phyloP scores from a whole-genome alignment of 2,888 invertebrate species.

The Eueremaeus valkanovi region DNA sequence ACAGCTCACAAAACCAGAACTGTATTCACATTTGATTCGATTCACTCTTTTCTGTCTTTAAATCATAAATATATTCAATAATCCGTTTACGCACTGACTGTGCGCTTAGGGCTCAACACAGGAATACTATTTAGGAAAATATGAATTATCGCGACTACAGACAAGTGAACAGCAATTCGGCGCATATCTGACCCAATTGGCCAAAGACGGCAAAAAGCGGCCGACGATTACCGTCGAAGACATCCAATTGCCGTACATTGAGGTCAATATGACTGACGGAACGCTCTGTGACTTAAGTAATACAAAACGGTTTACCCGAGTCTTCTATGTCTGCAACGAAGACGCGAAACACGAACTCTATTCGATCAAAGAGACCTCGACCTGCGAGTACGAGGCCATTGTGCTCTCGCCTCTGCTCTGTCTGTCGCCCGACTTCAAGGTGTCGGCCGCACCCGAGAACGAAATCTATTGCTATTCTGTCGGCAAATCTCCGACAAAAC shows the following conservation, averaged over 20 bases:
- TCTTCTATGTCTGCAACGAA: constrained; percentile 59
- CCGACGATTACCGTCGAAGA: constrained; percentile 63
- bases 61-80: no score
- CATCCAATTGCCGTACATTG: constrained; percentile 75
- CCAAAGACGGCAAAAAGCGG: constrained; percentile 61
- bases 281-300: constrained; percentile 87
- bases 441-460: constrained; percentile 50
- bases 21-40: no score
- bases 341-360: constrained; percentile 87
- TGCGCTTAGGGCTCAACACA: constrained; percentile 56
- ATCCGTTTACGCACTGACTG: no score
- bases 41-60: no score
- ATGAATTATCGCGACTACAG: constrained; percentile 65
- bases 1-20: constrained; percentile 64
- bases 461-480: constrained; percentile 52
- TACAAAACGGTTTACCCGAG: constrained; percentile 71
- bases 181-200: constrained; percentile 59
- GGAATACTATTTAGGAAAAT: constrained; percentile 77
- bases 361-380: constrained; percentile 85
- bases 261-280: constrained; percentile 77
- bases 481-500: constrained; percentile 50
- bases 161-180: constrained; percentile 56
- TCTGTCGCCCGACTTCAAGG: constrained; percentile 74
- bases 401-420: constrained; percentile 83
- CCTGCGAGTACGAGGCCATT: constrained; percentile 89